Percentiles rank a stretch among this genome's conserved stretches.
Evolutionary conservation across 2,113 vertebrate genomes (phyloP).

Genomic region (Asarcornis scutulata): DNA sequence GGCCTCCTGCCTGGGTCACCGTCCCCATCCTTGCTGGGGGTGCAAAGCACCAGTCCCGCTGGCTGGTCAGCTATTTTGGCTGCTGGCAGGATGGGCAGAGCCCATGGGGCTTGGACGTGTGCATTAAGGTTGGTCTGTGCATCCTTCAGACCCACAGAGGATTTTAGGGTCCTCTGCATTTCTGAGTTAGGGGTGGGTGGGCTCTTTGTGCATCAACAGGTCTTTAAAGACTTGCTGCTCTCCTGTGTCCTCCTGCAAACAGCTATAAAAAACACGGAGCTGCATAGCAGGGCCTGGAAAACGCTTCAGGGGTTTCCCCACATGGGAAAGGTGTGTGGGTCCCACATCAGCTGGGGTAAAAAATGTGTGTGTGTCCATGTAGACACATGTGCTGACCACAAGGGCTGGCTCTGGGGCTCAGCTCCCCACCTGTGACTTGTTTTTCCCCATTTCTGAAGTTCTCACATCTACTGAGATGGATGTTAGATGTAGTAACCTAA

Average conservation of each 20-base stretch:
- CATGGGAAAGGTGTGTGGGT: background rate
- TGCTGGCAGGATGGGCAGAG: background rate
- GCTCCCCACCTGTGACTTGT: background rate
- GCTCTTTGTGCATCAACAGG: background rate
- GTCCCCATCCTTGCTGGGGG: background rate
- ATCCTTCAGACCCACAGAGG: accelerated
- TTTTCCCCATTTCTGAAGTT: background rate
- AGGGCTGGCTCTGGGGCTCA: background rate
- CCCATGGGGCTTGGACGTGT: accelerated
- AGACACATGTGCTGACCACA: background rate
- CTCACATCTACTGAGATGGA: background rate
- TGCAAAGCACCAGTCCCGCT: background rate
- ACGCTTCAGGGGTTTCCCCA: background rate
- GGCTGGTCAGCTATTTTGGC: accelerated
- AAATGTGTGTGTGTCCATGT: accelerated
- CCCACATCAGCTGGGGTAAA: accelerated
- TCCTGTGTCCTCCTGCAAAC: background rate
- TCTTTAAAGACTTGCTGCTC: background rate
- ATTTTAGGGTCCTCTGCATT: background rate
- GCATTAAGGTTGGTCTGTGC: background rate
- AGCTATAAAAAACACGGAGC: background rate
- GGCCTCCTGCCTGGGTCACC: background rate
- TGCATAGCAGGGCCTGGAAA: background rate
- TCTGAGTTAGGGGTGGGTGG: accelerated
- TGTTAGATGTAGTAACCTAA: background rate